These are phyloP conservation scores for Pyrocephalus nanus DNA, from an alignment of 2,797 vertebrate genomes.

Conservation along the genomic window DNA sequence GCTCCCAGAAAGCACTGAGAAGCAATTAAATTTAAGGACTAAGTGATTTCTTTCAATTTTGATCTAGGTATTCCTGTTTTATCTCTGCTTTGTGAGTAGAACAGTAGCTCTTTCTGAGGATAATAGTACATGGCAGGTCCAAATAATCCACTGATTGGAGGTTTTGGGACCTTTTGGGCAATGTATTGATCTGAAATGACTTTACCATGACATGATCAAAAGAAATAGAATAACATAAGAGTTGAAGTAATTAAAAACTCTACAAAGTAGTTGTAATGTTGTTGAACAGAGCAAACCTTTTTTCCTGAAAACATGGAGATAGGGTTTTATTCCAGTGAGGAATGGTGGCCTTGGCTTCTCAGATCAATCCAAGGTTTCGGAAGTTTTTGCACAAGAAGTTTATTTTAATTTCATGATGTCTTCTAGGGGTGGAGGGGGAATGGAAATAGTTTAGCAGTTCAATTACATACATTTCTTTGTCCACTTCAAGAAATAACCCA, in stretches of 20 bases:
- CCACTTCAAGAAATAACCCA: background rate
- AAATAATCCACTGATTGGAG: background rate
- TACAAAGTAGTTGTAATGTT: background rate
- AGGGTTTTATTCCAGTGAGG: background rate
- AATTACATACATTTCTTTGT: background rate
- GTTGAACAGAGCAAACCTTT: background rate
- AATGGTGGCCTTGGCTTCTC: background rate
- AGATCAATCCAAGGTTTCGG: background rate
- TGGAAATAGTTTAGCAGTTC: background rate
- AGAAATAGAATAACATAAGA: background rate
- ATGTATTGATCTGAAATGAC: background rate
- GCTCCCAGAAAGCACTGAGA: slow-evolving; percentile 11
- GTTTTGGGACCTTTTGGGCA: background rate
- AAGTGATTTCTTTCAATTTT: slow-evolving; percentile 62
- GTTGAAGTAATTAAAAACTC: background rate
- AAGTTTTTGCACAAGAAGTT: background rate
- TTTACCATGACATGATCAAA: background rate
- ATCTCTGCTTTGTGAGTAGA: slow-evolving; percentile 20
- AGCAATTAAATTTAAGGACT: slow-evolving; percentile 61
- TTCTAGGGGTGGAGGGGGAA: background rate
- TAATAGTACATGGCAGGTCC: background rate
- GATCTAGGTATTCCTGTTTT: slow-evolving; percentile 28
- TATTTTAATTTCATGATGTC: background rate
- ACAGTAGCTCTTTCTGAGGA: background rate
- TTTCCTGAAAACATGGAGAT: background rate